phyloP scores from a whole-genome alignment of 2,888 invertebrate species.

The Amphipoea oculea region DNA sequence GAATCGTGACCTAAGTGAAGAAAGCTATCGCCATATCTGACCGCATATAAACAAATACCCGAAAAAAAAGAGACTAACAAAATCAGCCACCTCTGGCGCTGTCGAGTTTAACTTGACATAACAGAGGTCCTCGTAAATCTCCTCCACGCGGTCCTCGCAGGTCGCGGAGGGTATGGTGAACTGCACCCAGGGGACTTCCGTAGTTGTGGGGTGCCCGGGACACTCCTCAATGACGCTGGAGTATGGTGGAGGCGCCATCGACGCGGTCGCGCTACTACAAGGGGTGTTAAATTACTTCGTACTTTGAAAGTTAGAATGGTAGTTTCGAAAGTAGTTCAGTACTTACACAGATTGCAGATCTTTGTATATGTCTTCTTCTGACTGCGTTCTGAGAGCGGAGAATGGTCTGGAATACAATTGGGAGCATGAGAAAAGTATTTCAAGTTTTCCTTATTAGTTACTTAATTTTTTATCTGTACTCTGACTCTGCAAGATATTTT shows the following conservation, averaged over 20 bases:
- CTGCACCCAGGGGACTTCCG: conserved; percentile 92
- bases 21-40: conserved; percentile 23
- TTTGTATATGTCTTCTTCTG: conserved; percentile 96
- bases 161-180: conserved; percentile 92
- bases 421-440: not conserved
- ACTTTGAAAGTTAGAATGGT: conserved; percentile 46
- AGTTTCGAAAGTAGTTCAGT: conserved; percentile 55
- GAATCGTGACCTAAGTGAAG: not conserved
- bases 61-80: conserved; percentile 51
- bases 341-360: conserved; percentile 95
- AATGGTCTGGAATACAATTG: conserved; percentile 93
- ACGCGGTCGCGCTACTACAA: conserved; percentile 80
- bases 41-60: conserved; percentile 48
- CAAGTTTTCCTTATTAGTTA: not conserved
- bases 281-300: conserved; percentile 53
- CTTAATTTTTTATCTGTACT: not conserved
- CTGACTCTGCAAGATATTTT: conserved; percentile 7
- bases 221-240: conserved; percentile 70
- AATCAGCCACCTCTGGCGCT: conserved; percentile 91
- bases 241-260: conserved; percentile 78
- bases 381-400: conserved; percentile 93
- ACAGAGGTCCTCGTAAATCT: conserved; percentile 97
- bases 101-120: conserved; percentile 95
- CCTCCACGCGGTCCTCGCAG: conserved; percentile 93
- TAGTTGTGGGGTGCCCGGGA: conserved; percentile 69